phyloP scores from a whole-genome alignment of 2,113 vertebrate species.

The Rafetus swinhoei region DNA sequence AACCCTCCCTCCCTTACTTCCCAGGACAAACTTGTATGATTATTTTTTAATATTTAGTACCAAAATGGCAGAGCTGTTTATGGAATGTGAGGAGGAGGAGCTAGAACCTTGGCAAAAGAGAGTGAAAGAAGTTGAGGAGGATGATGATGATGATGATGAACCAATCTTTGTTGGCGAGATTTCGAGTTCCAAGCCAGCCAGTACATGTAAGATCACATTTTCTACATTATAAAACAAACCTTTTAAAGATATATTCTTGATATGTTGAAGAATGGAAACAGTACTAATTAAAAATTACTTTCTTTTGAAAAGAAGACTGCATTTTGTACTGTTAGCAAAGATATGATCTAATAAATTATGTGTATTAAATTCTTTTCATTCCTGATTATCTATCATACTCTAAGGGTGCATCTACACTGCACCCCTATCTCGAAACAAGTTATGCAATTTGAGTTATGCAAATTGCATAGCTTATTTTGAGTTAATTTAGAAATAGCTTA shows the following conservation, averaged over 20 bases:
- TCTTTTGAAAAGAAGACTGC: background rate
- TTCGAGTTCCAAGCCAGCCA: slow-evolving; percentile 84
- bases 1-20: too few relatives aligned
- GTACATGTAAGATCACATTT: slow-evolving; percentile 76
- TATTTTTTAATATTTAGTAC: slow-evolving; percentile 50
- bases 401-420: too few relatives aligned
- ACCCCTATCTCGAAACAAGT: too few relatives aligned
- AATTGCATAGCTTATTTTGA: too few relatives aligned
- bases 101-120: slow-evolving; percentile 97
- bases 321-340: background rate
- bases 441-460: too few relatives aligned
- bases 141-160: slow-evolving; percentile 89
- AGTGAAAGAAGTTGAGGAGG: slow-evolving; percentile 87
- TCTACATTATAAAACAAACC: background rate
- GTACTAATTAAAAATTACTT: background rate
- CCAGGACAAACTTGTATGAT: background rate
- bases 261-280: background rate
- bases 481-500: too few relatives aligned
- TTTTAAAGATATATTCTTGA: background rate
- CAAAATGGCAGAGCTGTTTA: slow-evolving; percentile 97
- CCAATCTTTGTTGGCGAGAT: slow-evolving; percentile 97
- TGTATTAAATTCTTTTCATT: background rate
- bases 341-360: background rate
- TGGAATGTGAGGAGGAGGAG: slow-evolving; percentile 99
- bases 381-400: background rate